phyloP scores from a whole-genome alignment of 2,113 vertebrate genomes.

The Antechinus flavipes region DNA sequence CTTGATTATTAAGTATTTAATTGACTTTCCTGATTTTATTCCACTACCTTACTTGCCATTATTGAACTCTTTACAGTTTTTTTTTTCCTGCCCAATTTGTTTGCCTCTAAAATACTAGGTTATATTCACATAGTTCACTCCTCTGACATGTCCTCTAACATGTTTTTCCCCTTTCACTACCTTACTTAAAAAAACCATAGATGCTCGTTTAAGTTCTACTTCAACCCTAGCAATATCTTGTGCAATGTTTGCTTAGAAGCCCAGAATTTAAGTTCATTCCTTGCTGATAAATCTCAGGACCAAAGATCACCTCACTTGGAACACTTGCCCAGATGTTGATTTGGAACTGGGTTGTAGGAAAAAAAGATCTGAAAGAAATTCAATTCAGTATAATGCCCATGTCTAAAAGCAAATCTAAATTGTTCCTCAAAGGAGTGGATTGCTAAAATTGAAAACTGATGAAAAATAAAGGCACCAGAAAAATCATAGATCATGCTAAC shows the following conservation, averaged over 20 bases:
- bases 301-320: background rate
- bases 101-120: too few species aligned
- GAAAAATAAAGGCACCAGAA: slow-evolving; percentile 63
- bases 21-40: background rate
- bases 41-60: background rate
- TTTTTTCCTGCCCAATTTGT: too few species aligned
- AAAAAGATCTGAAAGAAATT: slow-evolving; percentile 39
- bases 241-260: background rate
- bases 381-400: slow-evolving; percentile 61
- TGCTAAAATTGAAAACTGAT: slow-evolving; percentile 35
- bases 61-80: background rate
- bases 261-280: background rate
- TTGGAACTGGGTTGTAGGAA: slow-evolving; percentile 21
- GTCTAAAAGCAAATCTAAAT: slow-evolving; percentile 67
- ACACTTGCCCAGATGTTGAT: slow-evolving; percentile 46
- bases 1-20: background rate
- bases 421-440: slow-evolving; percentile 39
- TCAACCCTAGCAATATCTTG: background rate
- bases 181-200: background rate
- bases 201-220: background rate
- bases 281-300: background rate
- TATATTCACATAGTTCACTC: background rate
- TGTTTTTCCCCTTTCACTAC: background rate
- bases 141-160: background rate
- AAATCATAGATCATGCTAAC: slow-evolving; percentile 56